These are phyloP conservation scores for Lepus europaeus DNA, from an alignment of 2,113 vertebrate genomes.

Conservation along the genomic window DNA sequence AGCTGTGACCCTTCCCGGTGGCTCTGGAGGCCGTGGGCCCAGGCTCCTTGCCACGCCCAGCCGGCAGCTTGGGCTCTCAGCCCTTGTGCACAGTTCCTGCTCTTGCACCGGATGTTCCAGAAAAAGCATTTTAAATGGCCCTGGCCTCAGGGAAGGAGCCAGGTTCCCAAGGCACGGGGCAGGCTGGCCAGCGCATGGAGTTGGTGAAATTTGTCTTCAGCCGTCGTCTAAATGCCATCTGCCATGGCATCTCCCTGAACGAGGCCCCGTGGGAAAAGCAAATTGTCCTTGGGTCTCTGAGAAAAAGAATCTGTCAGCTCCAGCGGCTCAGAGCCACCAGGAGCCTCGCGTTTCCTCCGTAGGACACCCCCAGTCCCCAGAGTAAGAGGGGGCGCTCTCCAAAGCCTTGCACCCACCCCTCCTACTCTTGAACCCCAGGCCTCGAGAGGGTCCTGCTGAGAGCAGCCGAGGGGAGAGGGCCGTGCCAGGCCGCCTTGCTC, in stretches of 20 bases:
- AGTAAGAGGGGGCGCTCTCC: neutral
- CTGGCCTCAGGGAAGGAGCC: neutral
- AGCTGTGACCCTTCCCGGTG: neutral
- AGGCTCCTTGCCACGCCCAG: neutral
- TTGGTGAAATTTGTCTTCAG: neutral
- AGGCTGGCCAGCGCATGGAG: conserved; percentile 25
- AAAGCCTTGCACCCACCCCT: neutral
- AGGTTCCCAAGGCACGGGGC: neutral
- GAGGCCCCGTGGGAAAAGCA: conserved; percentile 26
- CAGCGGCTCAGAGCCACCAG: conserved; percentile 30
- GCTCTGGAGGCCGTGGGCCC: neutral
- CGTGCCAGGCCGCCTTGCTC: neutral
- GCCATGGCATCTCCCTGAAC: conserved; percentile 28
- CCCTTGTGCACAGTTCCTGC: neutral
- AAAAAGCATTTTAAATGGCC: conserved; percentile 39
- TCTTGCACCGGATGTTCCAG: neutral
- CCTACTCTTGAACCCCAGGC: neutral
- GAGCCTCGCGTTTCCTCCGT: conserved; percentile 14
- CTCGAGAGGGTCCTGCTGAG: neutral
- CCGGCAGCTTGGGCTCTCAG: neutral
- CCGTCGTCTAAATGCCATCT: conserved; percentile 17
- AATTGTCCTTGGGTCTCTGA: conserved; percentile 2
- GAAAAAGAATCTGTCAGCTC: conserved; percentile 25
- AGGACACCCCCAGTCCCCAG: neutral
- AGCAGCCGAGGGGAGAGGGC: neutral